A percentile compares a stretch with the other conserved stretches of the same genome.
Conservation (phyloP, 2,113 vertebrate genomes). For the Conger conger region DNA sequence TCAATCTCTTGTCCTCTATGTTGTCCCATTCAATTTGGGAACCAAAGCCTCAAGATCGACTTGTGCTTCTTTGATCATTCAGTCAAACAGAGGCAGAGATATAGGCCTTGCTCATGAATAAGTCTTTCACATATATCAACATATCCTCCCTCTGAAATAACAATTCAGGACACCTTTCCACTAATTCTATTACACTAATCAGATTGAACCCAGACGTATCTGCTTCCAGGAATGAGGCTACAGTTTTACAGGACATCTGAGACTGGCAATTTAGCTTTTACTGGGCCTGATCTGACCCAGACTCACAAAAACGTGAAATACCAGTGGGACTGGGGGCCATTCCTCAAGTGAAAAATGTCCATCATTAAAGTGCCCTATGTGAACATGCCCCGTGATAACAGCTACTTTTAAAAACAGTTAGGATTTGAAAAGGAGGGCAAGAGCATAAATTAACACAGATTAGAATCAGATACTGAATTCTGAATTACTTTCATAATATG, state of each 20-base stretch:
- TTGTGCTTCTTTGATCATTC: background rate
- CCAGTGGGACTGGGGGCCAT: conserved; percentile 35
- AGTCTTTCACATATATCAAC: conserved; percentile 12
- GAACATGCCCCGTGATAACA: conserved; percentile 31
- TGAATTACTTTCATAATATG: background rate
- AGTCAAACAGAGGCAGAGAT: background rate
- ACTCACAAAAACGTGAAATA: conserved; percentile 52
- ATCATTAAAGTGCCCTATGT: conserved; percentile 42
- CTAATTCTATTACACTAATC: conserved; percentile 49
- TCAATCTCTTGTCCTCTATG: background rate
- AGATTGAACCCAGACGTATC: conserved; percentile 53
- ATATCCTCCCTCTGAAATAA: background rate
- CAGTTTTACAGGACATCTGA: conserved; percentile 61
- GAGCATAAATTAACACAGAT: background rate
- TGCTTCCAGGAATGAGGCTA: conserved; percentile 50
- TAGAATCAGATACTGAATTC: background rate
- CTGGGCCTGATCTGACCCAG: conserved; percentile 50
- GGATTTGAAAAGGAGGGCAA: background rate
- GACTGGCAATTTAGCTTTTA: conserved; percentile 59
- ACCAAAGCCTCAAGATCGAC: background rate
- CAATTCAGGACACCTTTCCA: conserved; percentile 15
- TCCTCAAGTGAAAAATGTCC: conserved; percentile 43
- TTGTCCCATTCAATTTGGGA: background rate
- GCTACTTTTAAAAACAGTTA: background rate
- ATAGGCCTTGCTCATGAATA: background rate